Percentiles rank a stretch among this genome's conserved stretches.
phyloP scores from a whole-genome alignment of 2,113 vertebrate genomes.

The Cyanoramphus novaezelandiae region DNA sequence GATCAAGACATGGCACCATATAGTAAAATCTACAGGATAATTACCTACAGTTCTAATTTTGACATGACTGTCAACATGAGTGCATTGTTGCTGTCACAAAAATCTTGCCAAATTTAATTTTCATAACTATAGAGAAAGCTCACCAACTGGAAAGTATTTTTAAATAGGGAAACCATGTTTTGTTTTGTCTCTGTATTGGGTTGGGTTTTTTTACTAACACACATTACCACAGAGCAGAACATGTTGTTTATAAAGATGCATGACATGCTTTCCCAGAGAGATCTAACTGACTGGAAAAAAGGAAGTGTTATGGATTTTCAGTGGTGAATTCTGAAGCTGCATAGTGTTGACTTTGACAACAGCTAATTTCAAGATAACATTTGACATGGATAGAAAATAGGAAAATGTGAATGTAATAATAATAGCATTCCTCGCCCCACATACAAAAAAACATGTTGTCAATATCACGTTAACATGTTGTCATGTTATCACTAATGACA shows the following conservation, averaged over 20 bases:
- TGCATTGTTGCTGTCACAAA: conserved; percentile 28
- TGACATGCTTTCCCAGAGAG: conserved; percentile 36
- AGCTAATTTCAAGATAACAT: neutral
- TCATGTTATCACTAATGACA: neutral
- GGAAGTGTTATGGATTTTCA: neutral
- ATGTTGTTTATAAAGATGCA: conserved; percentile 9
- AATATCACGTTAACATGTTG: neutral
- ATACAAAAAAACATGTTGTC: neutral
- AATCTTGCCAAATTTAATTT: conserved; percentile 50
- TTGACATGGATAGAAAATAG: neutral
- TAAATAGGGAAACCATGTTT: neutral
- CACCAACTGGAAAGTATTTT: conserved; percentile 25
- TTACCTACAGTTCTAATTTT: conserved; percentile 33
- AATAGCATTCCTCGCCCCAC: fast-evolving
- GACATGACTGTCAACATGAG: conserved; percentile 27
- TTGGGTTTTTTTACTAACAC: neutral
- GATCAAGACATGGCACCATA: conserved; percentile 44
- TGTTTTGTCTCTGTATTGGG: neutral
- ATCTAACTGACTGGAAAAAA: conserved; percentile 53
- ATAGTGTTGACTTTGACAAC: neutral
- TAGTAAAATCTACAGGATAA: conserved; percentile 45
- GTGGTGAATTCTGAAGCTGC: neutral
- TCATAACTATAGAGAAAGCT: neutral
- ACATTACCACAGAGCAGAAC: conserved; percentile 25
- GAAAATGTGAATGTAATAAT: neutral